Percentiles rank a stretch among this genome's conserved stretches.
phyloP scores from a whole-genome alignment of 2,113 vertebrate species.

The Recurvirostra avosetta region DNA sequence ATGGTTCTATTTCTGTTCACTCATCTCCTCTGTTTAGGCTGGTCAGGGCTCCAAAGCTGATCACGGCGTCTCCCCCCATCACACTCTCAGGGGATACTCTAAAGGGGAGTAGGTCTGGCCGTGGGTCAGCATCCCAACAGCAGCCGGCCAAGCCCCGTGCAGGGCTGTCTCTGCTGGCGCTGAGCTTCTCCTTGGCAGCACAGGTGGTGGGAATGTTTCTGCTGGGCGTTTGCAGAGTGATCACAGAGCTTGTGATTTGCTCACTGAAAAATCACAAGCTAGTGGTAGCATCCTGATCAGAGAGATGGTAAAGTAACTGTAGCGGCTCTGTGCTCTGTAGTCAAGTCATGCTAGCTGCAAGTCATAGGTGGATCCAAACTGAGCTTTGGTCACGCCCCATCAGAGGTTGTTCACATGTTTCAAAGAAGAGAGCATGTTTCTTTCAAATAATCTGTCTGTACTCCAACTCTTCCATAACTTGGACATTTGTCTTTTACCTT shows the following conservation, averaged over 20 bases:
- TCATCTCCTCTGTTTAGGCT: background rate
- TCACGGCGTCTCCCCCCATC: rapidly evolving
- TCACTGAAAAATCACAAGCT: background rate
- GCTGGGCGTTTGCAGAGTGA: background rate
- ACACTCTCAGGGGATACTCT: rapidly evolving
- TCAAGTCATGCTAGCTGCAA: background rate
- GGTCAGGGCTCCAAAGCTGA: background rate
- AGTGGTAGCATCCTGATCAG: background rate
- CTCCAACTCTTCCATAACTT: background rate
- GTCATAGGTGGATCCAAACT: background rate
- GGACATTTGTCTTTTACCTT: background rate
- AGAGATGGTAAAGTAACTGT: background rate
- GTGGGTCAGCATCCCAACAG: background rate
- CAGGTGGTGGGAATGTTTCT: background rate
- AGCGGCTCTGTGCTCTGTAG: background rate
- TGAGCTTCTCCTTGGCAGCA: background rate
- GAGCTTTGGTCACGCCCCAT: background rate
- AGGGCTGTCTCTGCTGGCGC: background rate
- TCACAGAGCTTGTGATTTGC: background rate
- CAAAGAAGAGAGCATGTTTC: background rate
- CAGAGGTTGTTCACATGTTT: background rate
- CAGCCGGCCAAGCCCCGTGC: rapidly evolving
- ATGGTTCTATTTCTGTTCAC: background rate
- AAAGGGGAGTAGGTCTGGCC: background rate
- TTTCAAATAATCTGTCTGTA: background rate